phyloP scores from a whole-genome alignment of 2,113 vertebrate genomes.

The Prietella phreatophila region DNA sequence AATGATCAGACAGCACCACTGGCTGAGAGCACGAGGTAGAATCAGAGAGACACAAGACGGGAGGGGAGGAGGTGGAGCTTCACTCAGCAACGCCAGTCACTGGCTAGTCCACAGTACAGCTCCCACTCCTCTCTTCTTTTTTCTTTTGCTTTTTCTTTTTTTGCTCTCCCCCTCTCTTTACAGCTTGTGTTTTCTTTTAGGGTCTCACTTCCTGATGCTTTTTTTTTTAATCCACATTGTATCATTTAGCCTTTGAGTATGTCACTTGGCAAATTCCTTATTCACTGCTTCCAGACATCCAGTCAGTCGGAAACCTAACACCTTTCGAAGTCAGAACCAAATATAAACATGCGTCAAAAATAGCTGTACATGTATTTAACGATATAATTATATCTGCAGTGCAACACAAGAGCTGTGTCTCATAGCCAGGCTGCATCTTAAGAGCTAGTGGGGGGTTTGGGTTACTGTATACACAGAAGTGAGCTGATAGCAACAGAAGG shows the following conservation, averaged over 20 bases:
- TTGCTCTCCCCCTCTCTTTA: slow-evolving; percentile 16
- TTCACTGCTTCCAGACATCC: slow-evolving; percentile 3
- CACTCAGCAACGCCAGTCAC: slow-evolving; percentile 71
- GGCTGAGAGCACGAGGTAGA: slow-evolving; percentile 51
- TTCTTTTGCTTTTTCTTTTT: slow-evolving; percentile 13
- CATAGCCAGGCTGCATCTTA: not conserved
- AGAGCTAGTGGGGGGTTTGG: not conserved
- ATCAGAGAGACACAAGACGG: slow-evolving; percentile 52
- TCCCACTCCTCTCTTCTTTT: slow-evolving; percentile 66
- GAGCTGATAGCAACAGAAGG: not conserved
- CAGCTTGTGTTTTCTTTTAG: slow-evolving; percentile 24
- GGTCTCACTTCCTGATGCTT: slow-evolving; percentile 15
- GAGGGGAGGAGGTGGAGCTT: slow-evolving; percentile 60
- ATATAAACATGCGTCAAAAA: slow-evolving; percentile 32
- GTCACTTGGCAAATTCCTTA: slow-evolving; percentile 14
- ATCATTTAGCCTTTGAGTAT: slow-evolving; percentile 9
- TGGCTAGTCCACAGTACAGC: slow-evolving; percentile 74
- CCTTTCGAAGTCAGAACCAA: slow-evolving; percentile 22
- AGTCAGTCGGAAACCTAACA: slow-evolving; percentile 35
- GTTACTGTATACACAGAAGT: slow-evolving; percentile 18
- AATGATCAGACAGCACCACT: slow-evolving; percentile 71
- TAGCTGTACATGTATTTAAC: slow-evolving; percentile 23
- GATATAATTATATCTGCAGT: slow-evolving; percentile 40
- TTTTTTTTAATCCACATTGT: not conserved
- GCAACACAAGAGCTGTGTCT: slow-evolving; percentile 7